These are phyloP conservation scores for Lordiphosa clarofinis DNA, from an alignment of 1,140 invertebrate genomes.

Conservation along the genomic window DNA sequence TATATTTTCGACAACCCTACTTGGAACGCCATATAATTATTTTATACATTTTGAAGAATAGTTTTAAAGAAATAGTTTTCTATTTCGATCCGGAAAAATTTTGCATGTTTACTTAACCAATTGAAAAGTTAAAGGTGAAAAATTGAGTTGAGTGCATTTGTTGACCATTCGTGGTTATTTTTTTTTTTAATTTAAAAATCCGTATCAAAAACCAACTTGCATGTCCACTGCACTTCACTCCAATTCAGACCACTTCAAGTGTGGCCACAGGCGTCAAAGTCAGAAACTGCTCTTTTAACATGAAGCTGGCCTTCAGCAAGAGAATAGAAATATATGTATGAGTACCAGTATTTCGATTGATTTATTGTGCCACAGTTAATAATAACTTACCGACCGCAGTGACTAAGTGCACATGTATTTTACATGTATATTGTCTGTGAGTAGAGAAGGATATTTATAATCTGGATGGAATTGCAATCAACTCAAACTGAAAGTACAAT, in stretches of 20 bases:
- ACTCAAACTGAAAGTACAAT: slow-evolving; percentile 61
- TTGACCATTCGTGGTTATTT: slow-evolving; percentile 26
- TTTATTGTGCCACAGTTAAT: slow-evolving; percentile 38
- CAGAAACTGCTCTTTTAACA: slow-evolving; percentile 39
- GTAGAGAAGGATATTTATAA: slow-evolving; percentile 48
- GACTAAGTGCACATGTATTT: not conserved
- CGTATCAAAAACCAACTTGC: slow-evolving; percentile 42
- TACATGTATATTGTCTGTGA: slow-evolving; percentile 5
- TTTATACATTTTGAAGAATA: no score
- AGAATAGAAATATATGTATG: slow-evolving; percentile 46
- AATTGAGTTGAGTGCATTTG: slow-evolving; percentile 13
- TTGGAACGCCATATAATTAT: no score
- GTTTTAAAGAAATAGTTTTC: no score
- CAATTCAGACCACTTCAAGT: slow-evolving; percentile 27
- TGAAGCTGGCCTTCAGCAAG: slow-evolving; percentile 57
- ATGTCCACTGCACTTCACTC: slow-evolving; percentile 31
- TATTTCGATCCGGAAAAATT: no score
- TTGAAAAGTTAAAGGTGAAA: no score
- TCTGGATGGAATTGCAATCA: slow-evolving; percentile 30
- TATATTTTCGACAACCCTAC: no score
- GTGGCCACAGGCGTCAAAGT: slow-evolving; percentile 48
- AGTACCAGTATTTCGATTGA: slow-evolving; percentile 12
- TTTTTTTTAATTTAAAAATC: slow-evolving; percentile 36
- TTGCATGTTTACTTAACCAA: no score
- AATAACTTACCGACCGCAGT: slow-evolving; percentile 32